A percentile compares a stretch with the other conserved stretches of the same genome.
These are phyloP conservation scores for Zapornia atra DNA, from an alignment of 2,113 vertebrate species.

Conservation along the genomic window DNA sequence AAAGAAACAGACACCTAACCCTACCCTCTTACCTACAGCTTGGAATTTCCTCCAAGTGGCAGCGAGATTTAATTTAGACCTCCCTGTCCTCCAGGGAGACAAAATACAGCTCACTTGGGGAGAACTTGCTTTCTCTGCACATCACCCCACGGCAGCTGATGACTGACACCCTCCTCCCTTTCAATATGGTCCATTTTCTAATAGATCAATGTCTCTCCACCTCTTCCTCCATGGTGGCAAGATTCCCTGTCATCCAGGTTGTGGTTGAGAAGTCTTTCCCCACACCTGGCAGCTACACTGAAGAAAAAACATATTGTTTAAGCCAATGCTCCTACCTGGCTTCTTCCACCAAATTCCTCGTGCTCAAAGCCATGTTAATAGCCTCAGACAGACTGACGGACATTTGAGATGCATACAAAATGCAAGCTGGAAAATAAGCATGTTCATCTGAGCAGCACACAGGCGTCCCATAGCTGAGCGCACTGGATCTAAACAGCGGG, in stretches of 20 bases:
- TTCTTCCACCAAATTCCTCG: background rate
- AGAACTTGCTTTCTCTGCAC: background rate
- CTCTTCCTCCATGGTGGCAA: background rate
- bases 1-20: background rate
- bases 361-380: background rate
- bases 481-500: background rate
- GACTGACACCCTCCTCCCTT: background rate
- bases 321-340: background rate
- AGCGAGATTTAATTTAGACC: background rate
- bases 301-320: background rate
- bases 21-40: slow-evolving; percentile 3
- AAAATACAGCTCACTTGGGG: fast-evolving
- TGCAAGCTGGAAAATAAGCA: background rate
- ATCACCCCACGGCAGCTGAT: background rate
- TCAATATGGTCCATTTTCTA: background rate
- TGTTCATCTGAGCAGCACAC: background rate
- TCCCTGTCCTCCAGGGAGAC: background rate
- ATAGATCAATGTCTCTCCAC: background rate
- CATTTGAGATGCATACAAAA: background rate
- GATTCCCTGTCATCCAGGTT: background rate
- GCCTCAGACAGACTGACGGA: background rate
- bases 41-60: background rate
- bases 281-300: background rate
- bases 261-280: background rate
- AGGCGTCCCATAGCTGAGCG: fast-evolving